A percentile compares a stretch with the other conserved stretches of the same genome.
Conservation (phyloP, 2,113 vertebrate genomes). For the Macroglossus sobrinus region DNA sequence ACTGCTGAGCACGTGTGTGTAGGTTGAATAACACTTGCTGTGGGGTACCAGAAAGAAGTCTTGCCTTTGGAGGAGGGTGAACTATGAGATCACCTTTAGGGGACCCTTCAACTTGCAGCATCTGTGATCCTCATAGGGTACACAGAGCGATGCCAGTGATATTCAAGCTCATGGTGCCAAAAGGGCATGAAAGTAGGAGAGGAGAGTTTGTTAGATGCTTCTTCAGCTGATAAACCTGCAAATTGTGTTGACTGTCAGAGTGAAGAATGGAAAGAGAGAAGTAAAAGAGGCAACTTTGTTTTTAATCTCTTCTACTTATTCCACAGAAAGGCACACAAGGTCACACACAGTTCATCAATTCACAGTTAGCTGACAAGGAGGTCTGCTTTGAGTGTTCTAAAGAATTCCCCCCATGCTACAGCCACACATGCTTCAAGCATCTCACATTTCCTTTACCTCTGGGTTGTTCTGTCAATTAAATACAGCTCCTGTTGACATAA, state of each 20-base stretch:
- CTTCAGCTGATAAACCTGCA: not conserved
- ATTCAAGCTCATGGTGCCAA: rapidly evolving
- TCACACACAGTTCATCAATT: not conserved
- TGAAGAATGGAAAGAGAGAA: not conserved
- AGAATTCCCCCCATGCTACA: not conserved
- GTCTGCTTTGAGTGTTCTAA: not conserved
- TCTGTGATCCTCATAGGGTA: not conserved
- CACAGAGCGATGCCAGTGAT: not conserved
- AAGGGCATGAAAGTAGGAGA: not conserved
- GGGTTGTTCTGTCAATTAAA: not conserved
- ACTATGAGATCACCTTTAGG: not conserved
- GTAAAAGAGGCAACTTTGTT: not conserved
- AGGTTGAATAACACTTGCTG: too few relatives aligned
- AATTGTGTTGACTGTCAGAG: not conserved
- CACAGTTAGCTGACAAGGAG: not conserved
- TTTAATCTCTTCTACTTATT: not conserved
- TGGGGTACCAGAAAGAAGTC: not conserved
- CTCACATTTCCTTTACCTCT: not conserved
- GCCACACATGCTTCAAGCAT: rapidly evolving
- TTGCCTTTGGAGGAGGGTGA: not conserved
- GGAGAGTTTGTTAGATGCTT: not conserved
- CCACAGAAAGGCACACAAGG: not conserved
- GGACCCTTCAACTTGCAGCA: rapidly evolving
- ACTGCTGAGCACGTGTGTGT: rapidly evolving
- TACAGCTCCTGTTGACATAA: not conserved